These are phyloP conservation scores for Neosilurus mollespiculum DNA, from an alignment of 2,797 vertebrate species.

Conservation along the genomic window DNA sequence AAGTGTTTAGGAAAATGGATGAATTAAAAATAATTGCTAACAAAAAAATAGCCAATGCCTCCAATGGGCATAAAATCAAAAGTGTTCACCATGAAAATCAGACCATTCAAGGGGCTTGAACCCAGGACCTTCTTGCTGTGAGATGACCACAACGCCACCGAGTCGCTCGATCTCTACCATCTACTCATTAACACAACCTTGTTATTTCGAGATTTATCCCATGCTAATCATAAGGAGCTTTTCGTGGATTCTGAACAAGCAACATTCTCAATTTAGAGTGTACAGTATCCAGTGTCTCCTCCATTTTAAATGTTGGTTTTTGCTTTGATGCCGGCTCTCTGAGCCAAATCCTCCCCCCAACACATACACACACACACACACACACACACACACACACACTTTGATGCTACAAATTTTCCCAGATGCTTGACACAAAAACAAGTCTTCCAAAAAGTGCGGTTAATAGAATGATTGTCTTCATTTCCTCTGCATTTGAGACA, in stretches of 20 bases:
- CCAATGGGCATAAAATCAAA: neutral
- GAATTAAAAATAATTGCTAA: too few species aligned
- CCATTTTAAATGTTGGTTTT: neutral
- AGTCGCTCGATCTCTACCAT: neutral
- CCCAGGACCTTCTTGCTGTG: too few species aligned
- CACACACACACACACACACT: too few species aligned
- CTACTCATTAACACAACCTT: neutral
- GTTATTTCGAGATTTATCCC: neutral
- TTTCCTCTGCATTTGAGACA: neutral
- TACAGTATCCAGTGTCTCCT: neutral
- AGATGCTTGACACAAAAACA: neutral
- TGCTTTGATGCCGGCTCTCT: neutral
- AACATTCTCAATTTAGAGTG: neutral
- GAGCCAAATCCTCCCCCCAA: too few species aligned
- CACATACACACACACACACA: too few species aligned
- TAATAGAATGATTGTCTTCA: constrained; percentile 3
- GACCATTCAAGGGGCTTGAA: too few species aligned
- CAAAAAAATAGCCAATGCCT: too few species aligned
- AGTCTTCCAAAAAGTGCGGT: neutral
- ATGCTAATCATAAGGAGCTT: neutral
- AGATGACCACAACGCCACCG: too few species aligned
- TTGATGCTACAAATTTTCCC: neutral
- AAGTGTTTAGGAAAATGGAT: too few species aligned
- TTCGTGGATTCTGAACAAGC: neutral
- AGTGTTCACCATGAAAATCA: neutral